phyloP scores from a whole-genome alignment of 2,113 vertebrate species.

The Beaufortia kweichowensis region DNA sequence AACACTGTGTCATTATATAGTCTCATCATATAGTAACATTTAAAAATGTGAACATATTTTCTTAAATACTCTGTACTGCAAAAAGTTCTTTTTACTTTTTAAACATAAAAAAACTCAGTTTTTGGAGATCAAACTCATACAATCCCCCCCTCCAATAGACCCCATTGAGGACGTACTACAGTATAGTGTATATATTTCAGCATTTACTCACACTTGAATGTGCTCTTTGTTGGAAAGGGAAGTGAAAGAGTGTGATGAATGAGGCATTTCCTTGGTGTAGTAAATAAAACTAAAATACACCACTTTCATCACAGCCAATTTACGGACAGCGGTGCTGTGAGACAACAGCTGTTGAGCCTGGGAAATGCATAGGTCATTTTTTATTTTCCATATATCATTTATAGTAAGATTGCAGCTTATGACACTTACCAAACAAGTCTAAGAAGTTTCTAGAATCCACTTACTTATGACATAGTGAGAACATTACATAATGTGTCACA shows the following conservation, averaged over 20 bases:
- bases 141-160: too few relatives aligned
- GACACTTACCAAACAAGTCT: not conserved
- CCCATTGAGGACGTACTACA: too few relatives aligned
- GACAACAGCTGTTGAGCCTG: conserved; percentile 57
- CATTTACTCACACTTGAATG: not conserved
- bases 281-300: conserved; percentile 30
- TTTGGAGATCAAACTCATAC: too few relatives aligned
- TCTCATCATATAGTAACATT: not conserved
- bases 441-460: not conserved
- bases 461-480: conserved; percentile 20
- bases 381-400: conserved; percentile 22
- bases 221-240: conserved; percentile 62
- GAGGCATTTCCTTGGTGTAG: conserved; percentile 63
- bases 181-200: not conserved
- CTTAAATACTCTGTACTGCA: too few relatives aligned
- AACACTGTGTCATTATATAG: not conserved
- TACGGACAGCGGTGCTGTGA: conserved; percentile 68
- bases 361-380: conserved; percentile 70
- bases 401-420: not conserved
- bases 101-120: too few relatives aligned
- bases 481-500: not conserved
- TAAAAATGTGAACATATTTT: too few relatives aligned
- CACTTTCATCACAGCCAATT: conserved; percentile 62
- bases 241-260: conserved; percentile 66
- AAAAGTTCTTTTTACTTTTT: too few relatives aligned